These are phyloP conservation scores for Drosophila meridionalis DNA, from an alignment of 2,888 invertebrate species.

Conservation along the genomic window DNA sequence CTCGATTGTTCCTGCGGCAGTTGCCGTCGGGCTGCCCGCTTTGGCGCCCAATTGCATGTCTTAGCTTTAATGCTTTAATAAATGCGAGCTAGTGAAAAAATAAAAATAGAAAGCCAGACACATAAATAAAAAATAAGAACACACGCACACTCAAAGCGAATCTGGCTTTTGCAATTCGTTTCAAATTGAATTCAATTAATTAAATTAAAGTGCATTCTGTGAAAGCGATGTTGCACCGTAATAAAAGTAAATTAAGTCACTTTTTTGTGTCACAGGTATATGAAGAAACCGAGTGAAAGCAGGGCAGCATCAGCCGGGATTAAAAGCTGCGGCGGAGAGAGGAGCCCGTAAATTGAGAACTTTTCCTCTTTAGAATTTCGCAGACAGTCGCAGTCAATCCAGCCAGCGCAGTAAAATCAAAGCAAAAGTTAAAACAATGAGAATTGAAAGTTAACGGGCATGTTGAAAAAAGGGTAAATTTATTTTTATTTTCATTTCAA, in stretches of 20 bases:
- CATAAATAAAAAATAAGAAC: not conserved
- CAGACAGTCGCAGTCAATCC: constrained; percentile 54
- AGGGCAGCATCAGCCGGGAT: not conserved
- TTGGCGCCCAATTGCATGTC: constrained; percentile 66
- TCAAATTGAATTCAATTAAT: constrained; percentile 77
- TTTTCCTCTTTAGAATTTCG: constrained; percentile 40
- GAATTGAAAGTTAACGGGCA: constrained; percentile 44
- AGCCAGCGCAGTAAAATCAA: constrained; percentile 57
- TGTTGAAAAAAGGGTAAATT: not conserved
- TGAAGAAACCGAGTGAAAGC: constrained; percentile 20
- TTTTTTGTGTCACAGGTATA: constrained; percentile 47
- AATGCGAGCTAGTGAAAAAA: constrained; percentile 48
- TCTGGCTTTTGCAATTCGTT: constrained; percentile 53
- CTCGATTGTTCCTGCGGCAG: constrained; percentile 31
- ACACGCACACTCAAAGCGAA: not conserved
- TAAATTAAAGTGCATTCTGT: constrained; percentile 76
- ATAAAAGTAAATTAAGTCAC: constrained; percentile 60
- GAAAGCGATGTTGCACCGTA: constrained; percentile 53
- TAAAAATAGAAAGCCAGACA: not conserved
- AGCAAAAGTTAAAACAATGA: constrained; percentile 68
- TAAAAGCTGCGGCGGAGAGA: not conserved
- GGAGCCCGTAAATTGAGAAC: not conserved
- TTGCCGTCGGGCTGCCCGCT: constrained; percentile 53
- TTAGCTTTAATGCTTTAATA: constrained; percentile 76
- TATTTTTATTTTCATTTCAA: not conserved